Base-by-base conservation (phyloP, 2,113 vertebrate species). In the Triplophysa tibetana region DNA sequence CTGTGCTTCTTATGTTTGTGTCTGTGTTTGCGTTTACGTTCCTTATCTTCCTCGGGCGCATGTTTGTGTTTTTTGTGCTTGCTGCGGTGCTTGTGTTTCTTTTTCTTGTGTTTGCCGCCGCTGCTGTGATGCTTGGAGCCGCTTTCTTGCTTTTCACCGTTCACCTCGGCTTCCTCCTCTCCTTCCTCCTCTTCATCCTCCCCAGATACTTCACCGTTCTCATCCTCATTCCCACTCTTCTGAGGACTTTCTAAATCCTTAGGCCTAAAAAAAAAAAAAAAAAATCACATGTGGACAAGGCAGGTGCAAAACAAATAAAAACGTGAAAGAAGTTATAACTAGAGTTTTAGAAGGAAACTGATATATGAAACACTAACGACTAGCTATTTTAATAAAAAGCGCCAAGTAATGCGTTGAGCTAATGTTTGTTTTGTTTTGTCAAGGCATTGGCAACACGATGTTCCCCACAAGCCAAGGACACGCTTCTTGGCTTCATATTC, bases 21-120 rank as follows among this genome's bases (percentile, higher is more conserved):
- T 83, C 95, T 95, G 87, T 97, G 98, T 88, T 95, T 97, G 79
- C 97, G 96, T 86, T 96, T 98, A 86, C 94, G 96, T 80, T 97
- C 93, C 86, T 96, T 98, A 86, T 98, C 96, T 60, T 98, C 97
- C 24, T 97, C 97, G 45, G 95, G 93, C 83, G 92, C 94, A 87
- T 96, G 98, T 90, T 98, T 98, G 86, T 98, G 97, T 83, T 98
- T 99, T 95, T 99, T 99, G 90, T 98, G 98, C 90, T 99, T 99
- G 87, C 95, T 96, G 78, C 97, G 95, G 85, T 99, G 98, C 91
- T 99, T 99, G 86, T 98, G 98, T 91, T 99, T 99, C 95, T 99
- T 99, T 89, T 97, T 96, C 93, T 99, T 99, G 89, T 98, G 97
- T 89, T 98, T 95, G 78, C 93, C 93, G 1, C 89, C n/a, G 48